A percentile compares a stretch with the other conserved stretches of the same genome.
These are phyloP conservation scores for Thermophis baileyi DNA, from an alignment of 2,113 vertebrate species.

Conservation along the genomic window DNA sequence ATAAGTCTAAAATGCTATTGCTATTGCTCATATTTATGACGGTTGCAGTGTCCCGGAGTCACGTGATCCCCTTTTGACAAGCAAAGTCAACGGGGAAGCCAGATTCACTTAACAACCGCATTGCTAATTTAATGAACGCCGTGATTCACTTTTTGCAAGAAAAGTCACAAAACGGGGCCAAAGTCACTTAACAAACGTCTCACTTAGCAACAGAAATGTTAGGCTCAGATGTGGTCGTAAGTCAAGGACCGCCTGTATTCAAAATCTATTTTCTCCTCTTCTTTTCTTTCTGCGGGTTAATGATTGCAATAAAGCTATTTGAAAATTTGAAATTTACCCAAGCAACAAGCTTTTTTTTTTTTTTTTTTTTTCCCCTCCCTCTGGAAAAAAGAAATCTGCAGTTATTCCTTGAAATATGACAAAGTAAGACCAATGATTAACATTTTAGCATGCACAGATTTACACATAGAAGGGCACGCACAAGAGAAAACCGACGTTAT, in stretches of 20 bases:
- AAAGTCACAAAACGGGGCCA: neutral
- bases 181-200: neutral
- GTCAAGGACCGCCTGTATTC: neutral
- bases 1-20: too few species aligned
- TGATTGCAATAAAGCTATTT: neutral
- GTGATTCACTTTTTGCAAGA: neutral
- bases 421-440: neutral
- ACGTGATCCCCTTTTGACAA: too few species aligned
- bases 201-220: neutral
- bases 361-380: too few species aligned
- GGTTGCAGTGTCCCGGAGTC: too few species aligned
- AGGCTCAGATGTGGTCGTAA: neutral
- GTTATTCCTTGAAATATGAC: constrained; percentile 25
- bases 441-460: constrained; percentile 66
- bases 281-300: neutral
- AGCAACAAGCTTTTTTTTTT: neutral
- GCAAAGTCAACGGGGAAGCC: too few species aligned
- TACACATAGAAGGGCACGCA: neutral
- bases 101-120: too few species aligned
- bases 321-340: neutral
- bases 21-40: too few species aligned
- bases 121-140: too few species aligned
- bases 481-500: neutral
- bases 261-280: neutral
- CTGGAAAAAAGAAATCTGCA: neutral